Evolutionary conservation across 2,888 invertebrate genomes (phyloP), one percentile per base, ranked within the genome.

Genomic region (Anagyrus pseudococci): DNA sequence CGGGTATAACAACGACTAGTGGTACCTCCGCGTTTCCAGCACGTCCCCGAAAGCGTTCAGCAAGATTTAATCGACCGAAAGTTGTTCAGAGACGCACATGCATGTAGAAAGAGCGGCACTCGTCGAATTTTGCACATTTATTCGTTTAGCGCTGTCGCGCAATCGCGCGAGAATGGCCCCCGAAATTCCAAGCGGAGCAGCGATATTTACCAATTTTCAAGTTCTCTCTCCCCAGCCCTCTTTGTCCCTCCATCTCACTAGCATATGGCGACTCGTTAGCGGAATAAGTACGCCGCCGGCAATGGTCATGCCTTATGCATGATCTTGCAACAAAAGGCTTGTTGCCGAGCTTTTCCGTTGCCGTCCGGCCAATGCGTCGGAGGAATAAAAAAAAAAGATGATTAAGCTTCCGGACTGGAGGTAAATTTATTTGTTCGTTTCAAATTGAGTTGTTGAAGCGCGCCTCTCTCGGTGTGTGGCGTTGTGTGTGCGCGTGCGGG

Each of bases 41-140:
- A n/a, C n/a, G n/a, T n/a, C n/a, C n/a, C n/a, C n/a, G n/a, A n/a
- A n/a, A n/a, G n/a, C n/a, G n/a, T n/a, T n/a, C n/a, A n/a, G n/a
- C n/a, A n/a, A n/a, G n/a, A n/a, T n/a, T n/a, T n/a, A n/a, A n/a
- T n/a, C n/a, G n/a, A n/a, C n/a, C n/a, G n/a, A n/a, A n/a, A n/a
- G n/a, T n/a, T n/a, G n/a, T n/a, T n/a, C n/a, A n/a, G n/a, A n/a
- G n/a, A n/a, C n/a, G n/a, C n/a, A n/a, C n/a, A n/a, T n/a, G n/a
- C n/a, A n/a, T n/a, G n/a, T n/a, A n/a, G n/a, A n/a, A n/a, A n/a
- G n/a, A n/a, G 26, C 48, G n/a, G 44, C 26, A 70, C 70, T 69
- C 73, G 72, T 73, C 73, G 72, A 74, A 76, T 78, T 77, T 78
- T 77, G 75, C 78, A 77, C 77, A 73, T 78, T 78, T 77, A 77